phyloP scores from a whole-genome alignment of 2,113 vertebrate genomes.

The Apodemus sylvaticus region DNA sequence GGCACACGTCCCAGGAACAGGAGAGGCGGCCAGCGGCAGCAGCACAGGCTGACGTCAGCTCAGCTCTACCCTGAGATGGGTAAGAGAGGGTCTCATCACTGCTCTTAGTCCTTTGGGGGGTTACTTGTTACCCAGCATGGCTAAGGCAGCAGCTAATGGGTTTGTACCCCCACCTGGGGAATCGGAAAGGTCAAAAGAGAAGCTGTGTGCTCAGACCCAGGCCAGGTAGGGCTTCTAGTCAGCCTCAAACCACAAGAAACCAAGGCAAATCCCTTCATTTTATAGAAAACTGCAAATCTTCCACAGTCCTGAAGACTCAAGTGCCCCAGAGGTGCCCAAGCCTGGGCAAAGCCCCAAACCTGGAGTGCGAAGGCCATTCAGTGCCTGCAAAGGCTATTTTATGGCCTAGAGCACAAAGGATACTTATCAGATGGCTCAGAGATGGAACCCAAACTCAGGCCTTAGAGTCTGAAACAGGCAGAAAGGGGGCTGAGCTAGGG shows the following conservation, averaged over 20 bases:
- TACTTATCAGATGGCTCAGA: not conserved
- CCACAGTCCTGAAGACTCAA: not conserved
- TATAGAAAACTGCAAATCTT: not conserved
- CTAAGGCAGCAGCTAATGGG: not conserved
- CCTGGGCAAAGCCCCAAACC: not conserved
- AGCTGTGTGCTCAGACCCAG: fast-evolving
- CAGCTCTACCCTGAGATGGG: not conserved
- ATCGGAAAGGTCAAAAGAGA: fast-evolving
- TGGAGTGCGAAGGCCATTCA: not conserved
- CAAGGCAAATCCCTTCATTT: not conserved
- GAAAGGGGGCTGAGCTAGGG: not conserved
- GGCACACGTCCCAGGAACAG: not conserved
- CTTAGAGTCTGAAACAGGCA: not conserved
- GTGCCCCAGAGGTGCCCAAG: not conserved
- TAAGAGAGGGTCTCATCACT: not conserved
- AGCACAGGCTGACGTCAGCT: not conserved
- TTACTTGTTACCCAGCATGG: not conserved
- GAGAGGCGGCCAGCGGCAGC: not conserved
- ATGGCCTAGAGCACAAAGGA: not conserved
- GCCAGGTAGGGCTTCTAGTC: no score
- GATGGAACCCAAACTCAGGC: not conserved
- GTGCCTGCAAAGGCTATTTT: not conserved
- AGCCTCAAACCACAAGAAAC: not conserved
- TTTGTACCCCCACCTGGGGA: fast-evolving
- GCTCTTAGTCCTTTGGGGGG: not conserved